These are phyloP conservation scores for Littorina saxatilis DNA, from an alignment of 1,140 invertebrate genomes.

Conservation along the genomic window DNA sequence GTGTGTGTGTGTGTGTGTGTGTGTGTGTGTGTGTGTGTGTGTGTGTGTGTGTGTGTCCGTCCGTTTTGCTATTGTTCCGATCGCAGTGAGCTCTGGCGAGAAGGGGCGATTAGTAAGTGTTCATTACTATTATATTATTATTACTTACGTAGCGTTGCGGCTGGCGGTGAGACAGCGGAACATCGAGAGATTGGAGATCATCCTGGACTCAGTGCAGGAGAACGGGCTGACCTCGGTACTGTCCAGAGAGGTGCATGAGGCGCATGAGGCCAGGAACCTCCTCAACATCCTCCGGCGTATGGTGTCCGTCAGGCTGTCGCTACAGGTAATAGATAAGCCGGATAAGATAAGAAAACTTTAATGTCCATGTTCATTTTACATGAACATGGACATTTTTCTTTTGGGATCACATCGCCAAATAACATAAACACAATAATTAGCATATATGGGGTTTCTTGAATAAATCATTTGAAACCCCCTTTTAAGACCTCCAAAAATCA, in stretches of 20 bases:
- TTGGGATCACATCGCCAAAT: no score
- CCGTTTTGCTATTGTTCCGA: not conserved
- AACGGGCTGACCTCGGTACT: not conserved
- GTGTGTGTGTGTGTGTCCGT: slow-evolving; percentile 19
- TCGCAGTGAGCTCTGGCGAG: not conserved
- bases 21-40: slow-evolving; percentile 20
- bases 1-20: not conserved
- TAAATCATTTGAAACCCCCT: no score
- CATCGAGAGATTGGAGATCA: slow-evolving; percentile 4
- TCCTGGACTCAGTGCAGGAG: not conserved
- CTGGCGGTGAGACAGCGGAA: not conserved
- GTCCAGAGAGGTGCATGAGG: not conserved
- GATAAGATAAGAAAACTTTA: no score
- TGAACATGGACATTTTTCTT: no score
- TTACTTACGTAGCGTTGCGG: not conserved
- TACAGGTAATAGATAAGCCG: slow-evolving; percentile 7
- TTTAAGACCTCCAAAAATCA: no score
- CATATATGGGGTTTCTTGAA: no score
- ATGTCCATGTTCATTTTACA: no score
- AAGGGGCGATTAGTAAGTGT: no score
- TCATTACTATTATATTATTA: not conserved
- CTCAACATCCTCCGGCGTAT: not conserved
- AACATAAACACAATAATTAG: no score
- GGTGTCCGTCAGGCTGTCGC: not conserved
- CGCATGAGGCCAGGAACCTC: not conserved